Conservation (phyloP, 2,113 vertebrate genomes). For the Ahaetulla prasina region DNA sequence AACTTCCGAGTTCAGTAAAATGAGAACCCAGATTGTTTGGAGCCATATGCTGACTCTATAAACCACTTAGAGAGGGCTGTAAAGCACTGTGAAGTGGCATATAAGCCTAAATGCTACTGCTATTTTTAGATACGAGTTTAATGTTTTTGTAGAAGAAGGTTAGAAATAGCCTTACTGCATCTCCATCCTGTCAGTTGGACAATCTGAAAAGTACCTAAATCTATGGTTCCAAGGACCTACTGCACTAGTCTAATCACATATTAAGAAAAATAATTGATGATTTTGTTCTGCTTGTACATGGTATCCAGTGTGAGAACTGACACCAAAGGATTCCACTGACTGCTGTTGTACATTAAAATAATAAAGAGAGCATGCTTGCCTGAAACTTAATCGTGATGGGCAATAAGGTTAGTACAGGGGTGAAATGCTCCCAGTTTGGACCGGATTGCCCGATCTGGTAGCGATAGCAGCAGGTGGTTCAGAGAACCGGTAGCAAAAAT, state of each 20-base stretch:
- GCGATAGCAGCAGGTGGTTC: too few species aligned
- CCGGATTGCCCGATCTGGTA: too few species aligned
- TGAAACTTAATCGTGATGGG: background rate
- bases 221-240: background rate
- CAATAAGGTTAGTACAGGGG: background rate
- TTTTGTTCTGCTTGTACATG: background rate
- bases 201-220: background rate
- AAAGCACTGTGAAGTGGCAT: too few species aligned
- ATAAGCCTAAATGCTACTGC: too few species aligned
- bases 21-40: too few species aligned
- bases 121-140: background rate
- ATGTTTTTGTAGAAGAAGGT: background rate
- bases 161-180: background rate
- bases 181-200: background rate
- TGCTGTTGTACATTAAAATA: background rate
- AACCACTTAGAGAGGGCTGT: too few species aligned
- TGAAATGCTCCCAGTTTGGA: too few species aligned
- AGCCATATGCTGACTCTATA: too few species aligned
- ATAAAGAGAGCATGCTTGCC: background rate
- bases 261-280: background rate
- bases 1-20: too few species aligned
- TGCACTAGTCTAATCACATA: background rate
- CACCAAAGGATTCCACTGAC: background rate
- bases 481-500: too few species aligned
- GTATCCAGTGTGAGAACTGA: background rate